Percentiles rank a stretch among this genome's conserved stretches.
Evolutionary conservation across 2,113 vertebrate species (phyloP).

Genomic region (sheep (Ovis aries)): DNA sequence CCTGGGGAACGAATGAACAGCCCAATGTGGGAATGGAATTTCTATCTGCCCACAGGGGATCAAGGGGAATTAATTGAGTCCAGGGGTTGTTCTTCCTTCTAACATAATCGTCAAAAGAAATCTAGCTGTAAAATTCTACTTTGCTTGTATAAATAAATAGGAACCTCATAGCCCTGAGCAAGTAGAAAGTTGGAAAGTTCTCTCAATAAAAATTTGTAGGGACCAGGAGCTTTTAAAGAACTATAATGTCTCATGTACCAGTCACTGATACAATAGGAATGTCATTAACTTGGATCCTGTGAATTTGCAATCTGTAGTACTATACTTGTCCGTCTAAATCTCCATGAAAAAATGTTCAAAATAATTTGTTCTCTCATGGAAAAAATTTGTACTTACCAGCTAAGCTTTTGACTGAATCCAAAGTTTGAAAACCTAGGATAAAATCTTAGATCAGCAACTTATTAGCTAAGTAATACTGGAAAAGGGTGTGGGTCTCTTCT

Average conservation of each 20-base stretch:
- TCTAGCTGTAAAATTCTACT: not conserved
- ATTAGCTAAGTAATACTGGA: not conserved
- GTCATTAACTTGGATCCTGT: not conserved
- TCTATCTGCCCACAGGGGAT: not conserved
- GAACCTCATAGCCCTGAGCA: not conserved
- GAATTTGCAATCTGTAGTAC: not conserved
- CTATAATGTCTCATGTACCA: too few species aligned
- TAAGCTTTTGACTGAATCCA: not conserved
- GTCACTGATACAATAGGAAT: too few species aligned
- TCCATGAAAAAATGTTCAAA: not conserved
- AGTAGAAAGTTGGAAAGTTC: not conserved
- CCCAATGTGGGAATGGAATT: not conserved
- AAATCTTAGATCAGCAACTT: not conserved
- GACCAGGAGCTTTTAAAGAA: not conserved
- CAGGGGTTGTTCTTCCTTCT: not conserved
- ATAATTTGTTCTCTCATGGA: not conserved
- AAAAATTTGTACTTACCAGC: not conserved
- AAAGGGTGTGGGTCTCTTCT: not conserved
- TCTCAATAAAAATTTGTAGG: not conserved
- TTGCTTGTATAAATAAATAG: conserved; percentile 16
- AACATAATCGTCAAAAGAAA: not conserved
- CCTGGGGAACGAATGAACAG: not conserved
- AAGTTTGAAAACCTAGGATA: not conserved
- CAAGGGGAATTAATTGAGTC: not conserved
- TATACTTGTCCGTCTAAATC: not conserved